Percentiles rank a stretch among this genome's conserved stretches.
These are phyloP conservation scores for Ciconia boyciana DNA, from an alignment of 2,113 vertebrate genomes.

Conservation along the genomic window DNA sequence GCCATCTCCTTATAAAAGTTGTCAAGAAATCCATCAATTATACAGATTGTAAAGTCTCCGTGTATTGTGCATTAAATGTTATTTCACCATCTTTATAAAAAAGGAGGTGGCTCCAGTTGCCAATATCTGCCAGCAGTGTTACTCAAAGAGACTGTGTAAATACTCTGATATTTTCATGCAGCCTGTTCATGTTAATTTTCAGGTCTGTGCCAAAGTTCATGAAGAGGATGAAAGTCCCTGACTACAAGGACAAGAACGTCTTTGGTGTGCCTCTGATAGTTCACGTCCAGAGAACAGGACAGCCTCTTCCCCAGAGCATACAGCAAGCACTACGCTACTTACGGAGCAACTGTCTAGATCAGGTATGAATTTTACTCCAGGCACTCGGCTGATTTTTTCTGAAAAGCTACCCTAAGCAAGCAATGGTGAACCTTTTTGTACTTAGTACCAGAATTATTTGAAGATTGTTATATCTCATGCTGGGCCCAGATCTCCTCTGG, in stretches of 20 bases:
- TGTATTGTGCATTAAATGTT: background rate
- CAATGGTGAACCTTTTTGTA: background rate
- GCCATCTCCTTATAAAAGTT: background rate
- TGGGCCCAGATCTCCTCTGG: background rate
- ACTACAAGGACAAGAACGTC: constrained; percentile 95
- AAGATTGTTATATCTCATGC: background rate
- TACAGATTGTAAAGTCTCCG: background rate
- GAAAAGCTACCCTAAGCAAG: background rate
- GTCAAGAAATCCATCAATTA: background rate
- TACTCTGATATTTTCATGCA: background rate
- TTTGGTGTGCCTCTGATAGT: constrained; percentile 97
- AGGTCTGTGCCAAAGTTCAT: constrained; percentile 99
- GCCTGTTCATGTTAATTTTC: constrained; percentile 44
- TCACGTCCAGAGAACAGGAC: constrained; percentile 93
- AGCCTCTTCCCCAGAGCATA: constrained; percentile 92
- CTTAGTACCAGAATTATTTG: background rate
- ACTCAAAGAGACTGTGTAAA: background rate
- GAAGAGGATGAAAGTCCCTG: constrained; percentile 97
- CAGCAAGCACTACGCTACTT: constrained; percentile 92
- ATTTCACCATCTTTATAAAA: background rate
- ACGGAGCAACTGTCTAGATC: constrained; percentile 91
- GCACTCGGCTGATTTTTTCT: background rate
- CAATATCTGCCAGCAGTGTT: background rate
- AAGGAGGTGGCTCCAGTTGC: background rate
- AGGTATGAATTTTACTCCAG: constrained; percentile 74